Base-by-base conservation (phyloP, 2,797 vertebrate genomes). In the Cossypha heuglini region DNA sequence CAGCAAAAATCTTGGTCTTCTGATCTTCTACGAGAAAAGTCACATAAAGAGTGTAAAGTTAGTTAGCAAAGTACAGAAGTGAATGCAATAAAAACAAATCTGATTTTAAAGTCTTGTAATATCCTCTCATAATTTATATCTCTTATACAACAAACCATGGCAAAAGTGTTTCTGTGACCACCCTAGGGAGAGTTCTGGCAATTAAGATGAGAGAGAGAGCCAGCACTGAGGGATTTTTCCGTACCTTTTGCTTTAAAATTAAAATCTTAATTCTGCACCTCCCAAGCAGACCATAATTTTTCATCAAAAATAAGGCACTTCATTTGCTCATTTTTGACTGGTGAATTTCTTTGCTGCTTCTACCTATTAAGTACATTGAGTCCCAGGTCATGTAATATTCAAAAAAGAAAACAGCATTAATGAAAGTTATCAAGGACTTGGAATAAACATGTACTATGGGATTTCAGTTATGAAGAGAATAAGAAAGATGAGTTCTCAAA, bases 1-100 rank as follows among this genome's bases (percentile, higher is more conserved):
- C 57, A 80, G 42, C 33, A 90, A 77, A 96, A 85, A 31, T 75
- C 62, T 87, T 84, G 46, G 80, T 81, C 69, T 96, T 94, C 75
- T 92, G 48, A 46, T 31, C 18, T 49, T 54, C 59, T 83, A 74
- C n/a, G 29, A 83, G 73, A 87, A 89, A 96, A 96, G 25, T 48
- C 68, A 94, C 73, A 64, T 76, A 64, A 67, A 72, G 43, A 92
- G 13, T 73, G 35, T 14, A 67, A 68, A 73, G 20, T 29, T 87
- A 51, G 67, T 86, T 67, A 92, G 69, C 43, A 49, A 93, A 88
- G 13, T 40, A 61, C 26, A 72, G 40, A 93, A 26, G 12, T 58
- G 13, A 84, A 86, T 54, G 16, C 13, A 49, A 19, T 33, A 18
- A 24, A 86, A 93, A 61, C 6, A 86, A 86, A 63, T 31, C 5